Base-by-base conservation (phyloP, 2,888 invertebrate species). In the Sclerodermus sp. region DNA sequence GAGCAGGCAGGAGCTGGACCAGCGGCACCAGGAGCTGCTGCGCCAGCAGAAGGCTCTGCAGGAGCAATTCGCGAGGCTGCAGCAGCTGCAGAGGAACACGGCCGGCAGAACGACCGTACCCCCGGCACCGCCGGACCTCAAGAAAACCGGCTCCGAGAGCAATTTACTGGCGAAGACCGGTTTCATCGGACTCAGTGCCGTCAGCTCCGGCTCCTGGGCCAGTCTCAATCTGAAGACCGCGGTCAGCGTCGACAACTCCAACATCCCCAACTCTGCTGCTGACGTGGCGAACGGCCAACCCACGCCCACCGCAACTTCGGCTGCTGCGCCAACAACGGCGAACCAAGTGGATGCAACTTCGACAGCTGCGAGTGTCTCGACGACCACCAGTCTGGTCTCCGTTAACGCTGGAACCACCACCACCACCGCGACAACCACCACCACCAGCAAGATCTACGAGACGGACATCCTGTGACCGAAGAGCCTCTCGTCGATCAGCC, bases 391-490 rank as follows among this genome's bases (percentile, higher is more conserved):
- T n/a, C n/a, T n/a, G n/a, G n/a, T n/a, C n/a, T n/a, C n/a, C n/a
- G n/a, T n/a, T n/a, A n/a, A n/a, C 47, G 60, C 12, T 10, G 30
- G 30, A 58, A 47, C 5, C 30, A 41, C 17, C 38, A 45, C 39
- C 16, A 51, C 38, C 31, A 29, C 50, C 14, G 17, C 42, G 13
- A 42, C 17, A 37, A 41, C 37, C 52, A 55, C 63, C 51, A 60
- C 62, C 57, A 42, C 87, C 43, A 90, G 85, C 73, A 91, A 91
- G 80, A 88, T 92, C 66, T 94, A 93, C 79, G 93, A 94, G 83
- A 94, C 94, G 64, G 94, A 94, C 79, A 94, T 94, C 82, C 90
- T 94, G 85, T 94, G 90, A 90, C 87, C 81, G 79, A 73, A 62
- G 65, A 63, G 62, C 54, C 59, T 58, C 42, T 58, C 59, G 30